These are phyloP conservation scores for Delichon dasypus DNA, from an alignment of 2,797 vertebrate species.

Conservation along the genomic window DNA sequence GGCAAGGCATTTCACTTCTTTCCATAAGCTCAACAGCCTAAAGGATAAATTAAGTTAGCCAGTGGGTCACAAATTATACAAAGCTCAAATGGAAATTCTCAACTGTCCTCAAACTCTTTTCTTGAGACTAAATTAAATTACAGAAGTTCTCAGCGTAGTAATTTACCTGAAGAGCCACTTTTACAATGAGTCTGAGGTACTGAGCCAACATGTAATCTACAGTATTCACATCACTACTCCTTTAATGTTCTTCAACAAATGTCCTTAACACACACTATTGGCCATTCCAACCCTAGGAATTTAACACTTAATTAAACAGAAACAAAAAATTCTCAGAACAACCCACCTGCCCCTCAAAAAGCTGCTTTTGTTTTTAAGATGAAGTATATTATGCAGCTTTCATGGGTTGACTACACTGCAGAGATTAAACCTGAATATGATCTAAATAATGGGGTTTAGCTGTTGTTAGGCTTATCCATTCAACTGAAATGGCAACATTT, in stretches of 20 bases:
- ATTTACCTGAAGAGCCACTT: background rate
- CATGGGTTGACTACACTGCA: background rate
- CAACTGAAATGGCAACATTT: background rate
- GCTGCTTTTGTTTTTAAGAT: background rate
- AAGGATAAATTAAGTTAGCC: background rate
- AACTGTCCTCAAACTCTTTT: background rate
- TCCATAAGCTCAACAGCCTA: constrained; percentile 96
- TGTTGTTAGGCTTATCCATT: background rate
- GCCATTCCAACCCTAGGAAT: background rate
- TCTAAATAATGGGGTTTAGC: background rate
- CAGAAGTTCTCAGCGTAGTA: background rate
- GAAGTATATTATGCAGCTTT: background rate
- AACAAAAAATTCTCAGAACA: background rate
- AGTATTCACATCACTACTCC: background rate
- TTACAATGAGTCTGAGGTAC: background rate
- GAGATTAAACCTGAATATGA: background rate
- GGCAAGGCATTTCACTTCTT: constrained; percentile 90
- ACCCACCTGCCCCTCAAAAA: background rate
- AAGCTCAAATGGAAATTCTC: background rate
- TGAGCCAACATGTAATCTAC: background rate
- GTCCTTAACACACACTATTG: background rate
- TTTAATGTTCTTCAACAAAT: background rate
- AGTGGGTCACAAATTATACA: background rate
- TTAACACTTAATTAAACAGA: background rate
- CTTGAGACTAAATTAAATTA: background rate